Percentiles rank a stretch among this genome's conserved stretches.
Evolutionary conservation across 2,113 vertebrate species (phyloP).

Genomic region (Chaetorhynchus papuensis): DNA sequence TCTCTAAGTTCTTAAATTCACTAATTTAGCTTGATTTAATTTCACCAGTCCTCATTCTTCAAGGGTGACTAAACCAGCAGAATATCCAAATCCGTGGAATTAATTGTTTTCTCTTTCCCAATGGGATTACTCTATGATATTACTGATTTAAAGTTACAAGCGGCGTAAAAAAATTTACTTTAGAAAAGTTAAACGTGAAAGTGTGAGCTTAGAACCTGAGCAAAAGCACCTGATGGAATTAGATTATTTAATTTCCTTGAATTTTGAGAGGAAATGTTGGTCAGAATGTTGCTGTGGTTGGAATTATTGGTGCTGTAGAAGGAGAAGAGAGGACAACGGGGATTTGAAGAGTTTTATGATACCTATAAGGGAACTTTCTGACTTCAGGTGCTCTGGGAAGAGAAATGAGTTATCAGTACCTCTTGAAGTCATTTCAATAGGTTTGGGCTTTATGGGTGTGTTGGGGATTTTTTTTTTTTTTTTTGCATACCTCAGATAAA

Average conservation of each 20-base stretch:
- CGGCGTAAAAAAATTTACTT: neutral
- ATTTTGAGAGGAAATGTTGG: neutral
- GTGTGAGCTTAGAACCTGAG: slow-evolving; percentile 11
- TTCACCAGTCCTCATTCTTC: neutral
- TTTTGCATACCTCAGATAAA: neutral
- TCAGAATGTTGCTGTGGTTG: neutral
- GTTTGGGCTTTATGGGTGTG: neutral
- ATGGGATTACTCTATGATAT: neutral
- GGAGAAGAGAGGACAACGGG: neutral
- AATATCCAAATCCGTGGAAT: neutral
- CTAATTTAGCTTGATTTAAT: neutral
- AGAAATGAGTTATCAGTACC: slow-evolving; percentile 35
- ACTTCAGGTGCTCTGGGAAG: neutral
- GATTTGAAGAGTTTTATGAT: neutral
- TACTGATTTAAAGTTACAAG: neutral
- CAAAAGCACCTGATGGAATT: neutral
- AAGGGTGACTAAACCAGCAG: neutral
- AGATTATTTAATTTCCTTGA: neutral
- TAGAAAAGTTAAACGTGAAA: neutral
- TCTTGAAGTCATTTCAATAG: neutral
- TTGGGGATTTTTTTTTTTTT: neutral
- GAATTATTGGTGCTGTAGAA: neutral
- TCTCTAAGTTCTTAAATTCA: neutral
- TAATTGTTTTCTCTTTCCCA: neutral
- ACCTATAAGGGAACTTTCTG: neutral